Evolutionary conservation across 2,888 invertebrate genomes (phyloP).

Genomic region (Abrostola triplasia): DNA sequence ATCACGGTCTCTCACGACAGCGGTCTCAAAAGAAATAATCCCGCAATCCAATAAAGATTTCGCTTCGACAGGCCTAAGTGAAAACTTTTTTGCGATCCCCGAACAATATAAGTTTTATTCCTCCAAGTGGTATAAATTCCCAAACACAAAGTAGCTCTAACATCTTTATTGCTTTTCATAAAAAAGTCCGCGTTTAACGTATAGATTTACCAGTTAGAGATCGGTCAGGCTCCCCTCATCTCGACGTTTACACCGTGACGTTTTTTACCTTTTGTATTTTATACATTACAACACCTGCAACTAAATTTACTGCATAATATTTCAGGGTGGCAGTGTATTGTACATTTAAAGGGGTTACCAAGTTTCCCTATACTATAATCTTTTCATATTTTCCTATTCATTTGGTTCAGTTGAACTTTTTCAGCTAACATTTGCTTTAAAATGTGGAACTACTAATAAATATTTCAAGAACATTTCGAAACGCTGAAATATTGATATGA

Average conservation of each 20-base stretch:
- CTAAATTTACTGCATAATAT: constrained; percentile 59
- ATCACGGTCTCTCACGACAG: constrained; percentile 63
- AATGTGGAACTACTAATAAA: constrained; percentile 27
- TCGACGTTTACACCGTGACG: constrained; percentile 57
- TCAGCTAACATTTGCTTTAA: constrained; percentile 25
- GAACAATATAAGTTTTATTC: constrained; percentile 88
- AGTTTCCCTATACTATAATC: constrained; percentile 36
- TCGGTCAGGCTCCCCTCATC: constrained; percentile 69
- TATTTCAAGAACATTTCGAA: constrained; percentile 36
- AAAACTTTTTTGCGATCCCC: constrained; percentile 85
- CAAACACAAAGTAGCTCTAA: constrained; percentile 87
- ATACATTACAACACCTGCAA: constrained; percentile 60
- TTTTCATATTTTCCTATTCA: constrained; percentile 37
- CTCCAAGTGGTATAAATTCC: constrained; percentile 86
- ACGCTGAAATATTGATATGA: constrained; percentile 48
- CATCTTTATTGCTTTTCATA: constrained; percentile 88
- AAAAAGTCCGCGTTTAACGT: constrained; percentile 80
- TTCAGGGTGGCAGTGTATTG: constrained; percentile 58
- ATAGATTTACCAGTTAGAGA: constrained; percentile 78
- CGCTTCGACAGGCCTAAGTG: constrained; percentile 84
- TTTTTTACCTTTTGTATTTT: constrained; percentile 67
- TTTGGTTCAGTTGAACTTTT: constrained; percentile 14
- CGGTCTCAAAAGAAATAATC: constrained; percentile 80
- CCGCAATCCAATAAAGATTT: constrained; percentile 85
- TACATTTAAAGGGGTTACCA: constrained; percentile 49